Evolutionary conservation across 2,797 vertebrate species (phyloP).

Genomic region (Setipinna tenuifilis): DNA sequence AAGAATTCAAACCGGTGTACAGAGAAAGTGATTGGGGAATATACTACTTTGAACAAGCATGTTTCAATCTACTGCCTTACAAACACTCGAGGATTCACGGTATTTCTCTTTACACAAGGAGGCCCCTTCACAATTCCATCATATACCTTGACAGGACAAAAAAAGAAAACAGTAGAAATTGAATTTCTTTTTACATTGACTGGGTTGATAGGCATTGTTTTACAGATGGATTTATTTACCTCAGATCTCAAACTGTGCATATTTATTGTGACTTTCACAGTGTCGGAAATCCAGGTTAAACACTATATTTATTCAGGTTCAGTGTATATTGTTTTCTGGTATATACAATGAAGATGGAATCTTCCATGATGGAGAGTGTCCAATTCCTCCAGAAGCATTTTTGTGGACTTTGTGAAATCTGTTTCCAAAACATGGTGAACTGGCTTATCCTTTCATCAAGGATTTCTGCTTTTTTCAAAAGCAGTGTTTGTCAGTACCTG

Average conservation of each 20-base stretch:
- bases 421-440: slow-evolving; percentile 25
- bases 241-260: slow-evolving; percentile 53
- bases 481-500: slow-evolving; percentile 35
- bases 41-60: background rate
- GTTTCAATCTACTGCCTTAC: background rate
- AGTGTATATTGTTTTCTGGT: slow-evolving; percentile 56
- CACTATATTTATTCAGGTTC: slow-evolving; percentile 61
- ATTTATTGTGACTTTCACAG: slow-evolving; percentile 49
- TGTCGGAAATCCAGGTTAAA: slow-evolving; percentile 41
- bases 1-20: background rate
- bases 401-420: slow-evolving; percentile 38
- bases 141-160: background rate
- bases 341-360: slow-evolving; percentile 41
- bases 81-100: background rate
- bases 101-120: background rate
- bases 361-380: slow-evolving; percentile 43
- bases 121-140: background rate
- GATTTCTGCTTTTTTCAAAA: slow-evolving; percentile 3
- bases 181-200: slow-evolving; percentile 15
- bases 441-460: background rate
- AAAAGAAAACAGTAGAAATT: background rate
- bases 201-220: slow-evolving; percentile 36
- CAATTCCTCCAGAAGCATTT: slow-evolving; percentile 42
- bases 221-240: slow-evolving; percentile 58
- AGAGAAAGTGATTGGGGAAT: background rate